phyloP scores from a whole-genome alignment of 2,797 vertebrate species.

The Enteromius treurensis region DNA sequence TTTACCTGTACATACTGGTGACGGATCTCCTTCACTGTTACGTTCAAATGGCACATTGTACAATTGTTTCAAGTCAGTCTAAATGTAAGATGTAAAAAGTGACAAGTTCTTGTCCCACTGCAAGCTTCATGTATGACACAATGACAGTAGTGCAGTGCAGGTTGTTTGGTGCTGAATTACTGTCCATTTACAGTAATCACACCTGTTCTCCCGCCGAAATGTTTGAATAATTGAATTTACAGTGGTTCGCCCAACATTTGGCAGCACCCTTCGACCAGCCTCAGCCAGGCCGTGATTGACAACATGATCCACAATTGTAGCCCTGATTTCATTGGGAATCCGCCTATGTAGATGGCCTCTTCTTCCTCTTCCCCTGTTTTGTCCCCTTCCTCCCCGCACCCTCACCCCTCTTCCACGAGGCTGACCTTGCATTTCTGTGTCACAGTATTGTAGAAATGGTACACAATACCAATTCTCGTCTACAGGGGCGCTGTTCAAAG shows the following conservation, averaged over 20 bases:
- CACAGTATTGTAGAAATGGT: background rate
- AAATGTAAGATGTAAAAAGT: no score
- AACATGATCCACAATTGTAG: background rate
- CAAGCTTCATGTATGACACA: no score
- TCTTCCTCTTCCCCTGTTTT: slow-evolving; percentile 18
- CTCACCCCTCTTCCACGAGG: slow-evolving; percentile 42
- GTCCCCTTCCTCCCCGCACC: background rate
- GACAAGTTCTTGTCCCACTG: no score
- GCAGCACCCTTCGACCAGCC: slow-evolving; percentile 20
- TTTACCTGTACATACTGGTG: no score
- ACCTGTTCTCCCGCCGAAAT: no score
- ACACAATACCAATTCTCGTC: background rate
- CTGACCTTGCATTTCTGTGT: slow-evolving; percentile 37
- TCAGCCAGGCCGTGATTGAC: background rate
- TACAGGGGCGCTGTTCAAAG: background rate
- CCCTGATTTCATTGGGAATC: background rate
- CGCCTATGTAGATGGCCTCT: background rate
- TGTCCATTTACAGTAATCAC: no score
- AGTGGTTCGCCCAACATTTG: slow-evolving; percentile 18
- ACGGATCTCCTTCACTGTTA: no score
- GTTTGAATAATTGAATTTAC: slow-evolving; percentile 34
- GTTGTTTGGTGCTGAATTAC: no score
- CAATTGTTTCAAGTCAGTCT: no score
- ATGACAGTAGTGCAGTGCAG: no score
- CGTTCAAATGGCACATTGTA: no score